Evolutionary conservation across 2,113 vertebrate species (phyloP), one percentile per base, ranked within the genome.

Genomic region (Symphodus melops): DNA sequence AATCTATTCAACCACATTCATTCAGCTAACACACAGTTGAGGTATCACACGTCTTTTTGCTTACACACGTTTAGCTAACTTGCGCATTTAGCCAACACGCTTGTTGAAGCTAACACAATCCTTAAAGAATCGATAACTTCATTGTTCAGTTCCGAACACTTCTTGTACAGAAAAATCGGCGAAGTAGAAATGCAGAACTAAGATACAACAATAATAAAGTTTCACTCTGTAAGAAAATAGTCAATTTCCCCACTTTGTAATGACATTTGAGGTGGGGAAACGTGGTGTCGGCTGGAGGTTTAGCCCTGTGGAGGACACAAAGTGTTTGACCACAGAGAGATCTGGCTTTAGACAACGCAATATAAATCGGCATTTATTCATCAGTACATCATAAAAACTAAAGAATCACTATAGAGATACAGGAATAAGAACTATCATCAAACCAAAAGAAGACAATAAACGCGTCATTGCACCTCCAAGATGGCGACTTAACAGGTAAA

Each of bases 381-480:
- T 84, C 53, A 44, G 77, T 51, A 88, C 79, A 88, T 77, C 72
- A 69, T 92, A 88, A 90, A 90, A 90, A 89, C 87, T 90, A 83
- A 87, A 87, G 85, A 87, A 79, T 85, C 85, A 79, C 84, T 79
- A 83, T 55, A 60, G 56, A 79, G 82, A 84, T 85, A 88, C 87
- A 88, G 72, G 83, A 83, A 82, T 83, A 87, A 91, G 68, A 90
- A 83, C 80, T 62, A 88, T 67, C 79, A 82, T 89, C 82, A 81
- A 91, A 88, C 82, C 84, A 73, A 86, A 77, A 62, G 37, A 72
- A 83, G 82, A 83, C 66, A 71, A 76, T 12, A 73, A 85, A 86
- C 80, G 66, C 55, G 51, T 81, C 83, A 86, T 89, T 89, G 88
- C 88, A 86, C 87, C 87, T 92, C 86, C 89, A 82, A 85, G 89